Evolutionary conservation across 2,797 vertebrate species (phyloP), one percentile per base, ranked within the genome.

Genomic region (Gobionotothen gibberifrons): DNA sequence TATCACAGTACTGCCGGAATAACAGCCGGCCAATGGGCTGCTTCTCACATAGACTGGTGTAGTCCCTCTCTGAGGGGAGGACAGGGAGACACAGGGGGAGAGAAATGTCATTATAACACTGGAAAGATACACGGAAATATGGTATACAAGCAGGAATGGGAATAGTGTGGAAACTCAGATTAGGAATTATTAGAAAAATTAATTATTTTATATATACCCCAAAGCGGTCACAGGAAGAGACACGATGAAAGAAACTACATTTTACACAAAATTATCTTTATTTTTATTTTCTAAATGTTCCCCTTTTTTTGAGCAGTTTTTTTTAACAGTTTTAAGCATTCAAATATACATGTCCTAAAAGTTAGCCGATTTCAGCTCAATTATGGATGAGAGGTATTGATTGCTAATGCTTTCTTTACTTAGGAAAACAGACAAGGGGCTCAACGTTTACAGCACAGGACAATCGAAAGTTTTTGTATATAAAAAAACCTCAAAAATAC

Each of bases 1-100:
- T 96, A 79, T 96, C 95, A 84, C 97, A 98, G 93, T 96, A 98
- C 86, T 97, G 95, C 75, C 97, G 95, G 93, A 98, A 98, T 69
- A 98, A 94, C 86, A 96, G 95, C 75, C 96, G 95, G 68, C 97
- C 97, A 53, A 98, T 98, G 0, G 97, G 97, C 85, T 98, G 97
- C 90, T 95, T 96, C 89, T 97, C 96, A 90, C 97, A 97, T 60
- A 98, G 94, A 84, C 94, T 97, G 83, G 84, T 93, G 88, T 96
- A 97, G 89, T 97, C 96, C 92, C 95, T 96, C 80, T 97, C 97
- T 97, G 87, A 57, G 17, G 52, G 51, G 29, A 69, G 42, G 42
- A 61, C n/a, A 61, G 19, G 19, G 59, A 19, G 32, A 9, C 1
- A 36, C 1, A 61, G 40, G 48, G 19, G 54, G 12, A 49, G 29